These are phyloP conservation scores for Pyrocephalus nanus DNA, from an alignment of 2,797 vertebrate genomes.

Conservation along the genomic window DNA sequence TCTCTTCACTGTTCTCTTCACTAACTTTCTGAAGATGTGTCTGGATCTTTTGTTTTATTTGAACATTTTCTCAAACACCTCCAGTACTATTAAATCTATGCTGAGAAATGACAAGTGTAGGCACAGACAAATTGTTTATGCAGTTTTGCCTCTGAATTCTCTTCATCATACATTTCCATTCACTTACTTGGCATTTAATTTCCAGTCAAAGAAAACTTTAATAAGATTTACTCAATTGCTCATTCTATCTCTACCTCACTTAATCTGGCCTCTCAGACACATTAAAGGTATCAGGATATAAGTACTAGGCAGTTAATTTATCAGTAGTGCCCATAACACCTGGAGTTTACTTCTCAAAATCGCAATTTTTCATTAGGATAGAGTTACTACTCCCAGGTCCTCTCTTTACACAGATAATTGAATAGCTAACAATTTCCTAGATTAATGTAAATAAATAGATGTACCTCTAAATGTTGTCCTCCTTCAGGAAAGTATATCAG, in stretches of 20 bases:
- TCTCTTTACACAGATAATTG: neutral
- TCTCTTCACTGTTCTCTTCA: neutral
- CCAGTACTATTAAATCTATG: neutral
- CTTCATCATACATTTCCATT: neutral
- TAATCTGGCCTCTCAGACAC: neutral
- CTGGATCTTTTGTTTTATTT: neutral
- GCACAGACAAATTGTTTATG: neutral
- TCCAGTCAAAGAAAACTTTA: neutral
- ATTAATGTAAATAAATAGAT: neutral
- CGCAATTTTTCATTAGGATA: neutral
- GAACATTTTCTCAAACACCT: neutral
- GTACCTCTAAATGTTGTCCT: neutral
- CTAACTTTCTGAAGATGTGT: neutral
- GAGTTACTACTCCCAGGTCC: neutral
- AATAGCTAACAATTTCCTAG: neutral
- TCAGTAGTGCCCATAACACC: neutral
- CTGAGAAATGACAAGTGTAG: neutral
- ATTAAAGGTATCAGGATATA: neutral
- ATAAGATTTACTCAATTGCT: neutral
- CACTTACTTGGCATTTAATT: neutral
- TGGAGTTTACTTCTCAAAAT: neutral
- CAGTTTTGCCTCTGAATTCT: neutral
- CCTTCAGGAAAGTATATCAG: neutral
- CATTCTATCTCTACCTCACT: neutral
- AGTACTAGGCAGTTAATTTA: neutral